Evolutionary conservation across 2,113 vertebrate species (phyloP), one percentile per base, ranked within the genome.

Genomic region (Diphyllodes magnificus): DNA sequence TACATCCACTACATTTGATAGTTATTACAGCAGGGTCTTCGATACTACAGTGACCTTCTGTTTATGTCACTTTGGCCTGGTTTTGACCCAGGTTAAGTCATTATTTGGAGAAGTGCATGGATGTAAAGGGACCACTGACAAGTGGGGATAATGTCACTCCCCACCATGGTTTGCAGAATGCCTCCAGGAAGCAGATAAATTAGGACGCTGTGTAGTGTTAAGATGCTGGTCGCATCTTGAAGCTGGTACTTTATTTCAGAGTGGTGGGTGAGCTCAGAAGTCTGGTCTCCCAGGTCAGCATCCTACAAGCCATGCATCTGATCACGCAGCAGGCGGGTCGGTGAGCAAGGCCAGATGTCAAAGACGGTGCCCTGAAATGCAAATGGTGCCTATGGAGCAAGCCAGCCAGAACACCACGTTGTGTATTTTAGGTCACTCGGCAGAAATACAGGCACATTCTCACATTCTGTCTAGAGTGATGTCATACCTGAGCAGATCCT

Each of bases 351-450:
- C 23, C 47, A 61, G 23, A 9, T 18, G 23, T 53, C 15, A 27
- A 19, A 78, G 31, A 10, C 2, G 2, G 42, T n/a, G 15, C 49
- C 4, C 0, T 20, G n/a, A 63, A 40, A 42, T 27, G 16, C 57
- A 15, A 70, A 39, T 25, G 63, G 13, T 57, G 45, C 37, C 30
- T 30, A 3, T 21, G 42, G 50, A 80, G 33, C 49, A 23, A 65
- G 30, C 40, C 70, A 79, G 28, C 49, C 31, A 22, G 23, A 47
- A 25, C 21, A 61, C 21, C 3, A 1, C 0, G 0, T 8, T 49
- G 20, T 16, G n/a, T 39, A 15, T 15, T 64, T 75, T 28, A 15
- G 22, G 15, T 73, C 77, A 22, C 45, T 54, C 0, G 0, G 15
- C 49, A 39, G 44, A 68, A 73, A 10, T 27, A 53, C 37, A 25